These are phyloP conservation scores for Odocoileus hemionus DNA, from an alignment of 2,113 vertebrate genomes.

Conservation along the genomic window DNA sequence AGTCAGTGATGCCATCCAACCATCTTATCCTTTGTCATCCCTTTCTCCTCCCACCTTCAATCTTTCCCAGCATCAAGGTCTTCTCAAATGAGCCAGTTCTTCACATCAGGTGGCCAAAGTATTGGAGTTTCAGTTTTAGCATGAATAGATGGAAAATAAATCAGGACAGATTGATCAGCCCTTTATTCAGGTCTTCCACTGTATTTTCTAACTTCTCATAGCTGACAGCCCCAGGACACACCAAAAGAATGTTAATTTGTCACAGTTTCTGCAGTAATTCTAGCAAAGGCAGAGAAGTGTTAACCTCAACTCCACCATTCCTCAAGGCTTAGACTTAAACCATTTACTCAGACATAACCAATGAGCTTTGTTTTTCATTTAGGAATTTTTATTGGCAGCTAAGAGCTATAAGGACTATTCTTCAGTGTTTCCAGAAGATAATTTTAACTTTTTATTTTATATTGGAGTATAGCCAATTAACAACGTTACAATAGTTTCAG, in stretches of 20 bases:
- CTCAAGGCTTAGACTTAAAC: not conserved
- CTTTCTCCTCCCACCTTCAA: not conserved
- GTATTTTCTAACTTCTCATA: not conserved
- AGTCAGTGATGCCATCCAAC: not conserved
- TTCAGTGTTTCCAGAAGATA: not conserved
- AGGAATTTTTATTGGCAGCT: not conserved
- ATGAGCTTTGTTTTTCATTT: not conserved
- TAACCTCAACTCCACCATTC: not conserved
- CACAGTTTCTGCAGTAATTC: not conserved
- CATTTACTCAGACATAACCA: not conserved
- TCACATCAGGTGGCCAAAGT: not conserved
- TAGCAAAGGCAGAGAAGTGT: not conserved
- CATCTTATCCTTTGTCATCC: not conserved
- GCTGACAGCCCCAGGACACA: not conserved
- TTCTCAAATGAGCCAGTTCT: not conserved
- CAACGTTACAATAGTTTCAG: not conserved
- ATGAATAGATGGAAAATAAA: not conserved
- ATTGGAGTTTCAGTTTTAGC: not conserved
- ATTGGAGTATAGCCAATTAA: not conserved
- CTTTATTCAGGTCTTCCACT: not conserved
- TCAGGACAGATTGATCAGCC: not conserved
- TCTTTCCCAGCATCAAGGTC: not conserved
- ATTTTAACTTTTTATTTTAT: not conserved
- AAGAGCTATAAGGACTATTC: not conserved
- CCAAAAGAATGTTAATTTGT: not conserved